Conservation (phyloP, 2,888 invertebrate species). For the Cybosia mesomella region DNA sequence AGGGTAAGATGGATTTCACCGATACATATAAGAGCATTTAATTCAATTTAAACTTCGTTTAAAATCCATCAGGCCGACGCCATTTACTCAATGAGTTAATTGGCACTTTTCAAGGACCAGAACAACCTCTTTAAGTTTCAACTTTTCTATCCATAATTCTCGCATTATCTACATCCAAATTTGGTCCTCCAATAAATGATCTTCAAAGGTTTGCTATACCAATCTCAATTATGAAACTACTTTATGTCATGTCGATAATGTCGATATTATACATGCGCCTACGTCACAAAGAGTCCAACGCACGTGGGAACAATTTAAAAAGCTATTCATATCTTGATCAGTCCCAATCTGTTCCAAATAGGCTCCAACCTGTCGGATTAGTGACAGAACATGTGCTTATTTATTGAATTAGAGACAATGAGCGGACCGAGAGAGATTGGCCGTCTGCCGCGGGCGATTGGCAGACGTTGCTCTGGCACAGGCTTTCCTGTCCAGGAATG, state of each 20-base stretch:
- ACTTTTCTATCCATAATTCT: not conserved
- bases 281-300: conserved; percentile 28
- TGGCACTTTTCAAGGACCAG: no score
- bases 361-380: not conserved
- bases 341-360: not conserved
- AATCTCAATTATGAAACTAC: conserved; percentile 23
- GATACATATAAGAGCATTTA: no score
- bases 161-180: conserved; percentile 8
- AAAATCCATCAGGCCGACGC: no score
- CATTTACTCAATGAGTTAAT: no score
- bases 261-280: conserved; percentile 34
- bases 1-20: no score
- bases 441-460: no score
- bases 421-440: not conserved
- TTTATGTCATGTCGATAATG: conserved; percentile 17
- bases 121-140: not conserved
- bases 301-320: conserved; percentile 31
- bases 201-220: conserved; percentile 11
- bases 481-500: no score
- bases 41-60: no score
- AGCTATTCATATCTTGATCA: not conserved
- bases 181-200: conserved; percentile 14
- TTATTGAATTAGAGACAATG: not conserved
- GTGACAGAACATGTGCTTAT: not conserved
- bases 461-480: no score